Base-by-base conservation (phyloP, 2,113 vertebrate genomes). In the Dicentrarchus labrax region DNA sequence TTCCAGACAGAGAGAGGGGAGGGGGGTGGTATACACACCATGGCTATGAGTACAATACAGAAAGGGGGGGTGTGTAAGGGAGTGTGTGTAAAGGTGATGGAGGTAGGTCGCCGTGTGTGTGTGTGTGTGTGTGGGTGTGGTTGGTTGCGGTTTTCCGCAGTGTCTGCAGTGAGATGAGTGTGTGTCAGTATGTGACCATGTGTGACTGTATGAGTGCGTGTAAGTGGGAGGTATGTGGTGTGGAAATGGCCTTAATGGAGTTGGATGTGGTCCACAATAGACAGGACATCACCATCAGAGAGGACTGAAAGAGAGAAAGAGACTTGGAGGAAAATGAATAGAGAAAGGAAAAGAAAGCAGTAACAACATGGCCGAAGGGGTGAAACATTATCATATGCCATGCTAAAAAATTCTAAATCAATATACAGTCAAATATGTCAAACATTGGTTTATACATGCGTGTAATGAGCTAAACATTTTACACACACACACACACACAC, bases 211-310 rank as follows among this genome's bases (percentile, higher is more conserved):
- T 67, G 80, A 89, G 72, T 89, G 81, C 80, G 82, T 16, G 66
- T 51, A 43, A 67, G 84, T 86, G 83, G 80, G 79, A 76, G 87
- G 83, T 77, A 90, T 84, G 81, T 84, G 88, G 84, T 62, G 86
- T 92, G 92, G 84, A 94, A 92, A 92, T 72, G 65, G 83, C 56
- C 82, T 90, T 92, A 93, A 95, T 93, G 86, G 92, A 92, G 91
- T 93, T 94, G 92, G 93, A 94, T 70, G 76, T 77, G 71, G 87
- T 93, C 92, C 92, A 93, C 86, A 83, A 91, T 86, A 84, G 85
- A 84, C 86, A 88, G 85, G 79, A 92, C 86, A 86, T 89, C 90
- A 85, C 21, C 68, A n/a, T 75, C 72, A 62, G 72, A 86, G 47
- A 71, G 22, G 73, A 79, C 38, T 60, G 65, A 78, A 30, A 74